phyloP scores from a whole-genome alignment of 2,797 vertebrate species.

The Enteromius argenteus region DNA sequence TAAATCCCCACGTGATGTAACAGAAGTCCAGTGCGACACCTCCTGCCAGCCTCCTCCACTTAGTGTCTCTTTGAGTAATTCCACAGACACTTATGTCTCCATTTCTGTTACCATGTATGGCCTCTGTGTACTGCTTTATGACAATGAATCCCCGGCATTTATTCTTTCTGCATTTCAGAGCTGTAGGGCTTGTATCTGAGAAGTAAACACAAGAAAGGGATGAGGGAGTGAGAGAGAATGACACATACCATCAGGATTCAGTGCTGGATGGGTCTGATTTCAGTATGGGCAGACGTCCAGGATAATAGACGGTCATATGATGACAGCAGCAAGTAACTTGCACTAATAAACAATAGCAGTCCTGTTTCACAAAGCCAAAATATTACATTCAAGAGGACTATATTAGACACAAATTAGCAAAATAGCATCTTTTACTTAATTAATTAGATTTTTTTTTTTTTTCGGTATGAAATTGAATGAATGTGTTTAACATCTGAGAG shows the following conservation, averaged over 20 bases:
- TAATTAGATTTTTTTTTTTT: neutral
- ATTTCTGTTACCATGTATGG: slow-evolving; percentile 32
- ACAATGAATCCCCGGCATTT: slow-evolving; percentile 14
- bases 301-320: slow-evolving; percentile 1
- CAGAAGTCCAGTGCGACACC: neutral
- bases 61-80: slow-evolving; percentile 18
- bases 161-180: slow-evolving; percentile 57
- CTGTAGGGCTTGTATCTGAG: slow-evolving; percentile 16
- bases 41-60: neutral
- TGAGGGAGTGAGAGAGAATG: slow-evolving; percentile 27
- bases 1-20: slow-evolving; percentile 7
- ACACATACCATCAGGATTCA: neutral
- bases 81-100: slow-evolving; percentile 15
- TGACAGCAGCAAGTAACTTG: slow-evolving; percentile 33
- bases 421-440: neutral
- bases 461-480: neutral
- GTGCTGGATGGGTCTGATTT: slow-evolving; percentile 24
- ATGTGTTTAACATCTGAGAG: neutral
- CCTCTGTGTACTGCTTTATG: slow-evolving; percentile 30
- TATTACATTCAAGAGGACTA: neutral
- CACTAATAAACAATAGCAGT: slow-evolving; percentile 36
- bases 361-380: neutral
- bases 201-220: slow-evolving; percentile 4
- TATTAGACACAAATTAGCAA: neutral
- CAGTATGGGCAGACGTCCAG: slow-evolving; percentile 10